Conservation (phyloP, 2,797 vertebrate species). For the Artibeus jamaicensis region DNA sequence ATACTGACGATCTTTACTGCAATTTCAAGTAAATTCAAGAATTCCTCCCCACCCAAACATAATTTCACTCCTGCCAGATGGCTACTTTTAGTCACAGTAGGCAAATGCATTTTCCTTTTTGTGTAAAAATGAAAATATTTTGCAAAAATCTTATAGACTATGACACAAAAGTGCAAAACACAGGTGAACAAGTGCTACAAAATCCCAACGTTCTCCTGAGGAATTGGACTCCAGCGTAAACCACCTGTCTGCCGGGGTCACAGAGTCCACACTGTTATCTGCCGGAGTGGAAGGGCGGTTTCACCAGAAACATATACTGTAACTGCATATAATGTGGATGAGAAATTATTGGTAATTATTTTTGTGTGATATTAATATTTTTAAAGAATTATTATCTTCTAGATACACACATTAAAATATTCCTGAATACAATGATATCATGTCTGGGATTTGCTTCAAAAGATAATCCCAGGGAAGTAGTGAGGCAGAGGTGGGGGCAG, state of each 20-base stretch:
- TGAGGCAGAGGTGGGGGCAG: not conserved
- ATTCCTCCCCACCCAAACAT: not conserved
- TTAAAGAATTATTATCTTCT: not conserved
- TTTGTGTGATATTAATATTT: not conserved
- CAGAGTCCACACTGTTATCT: not conserved
- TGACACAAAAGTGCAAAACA: not conserved
- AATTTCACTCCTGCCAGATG: not conserved
- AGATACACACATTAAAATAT: not conserved
- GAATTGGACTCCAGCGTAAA: not conserved
- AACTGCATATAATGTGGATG: not conserved
- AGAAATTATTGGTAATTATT: not conserved
- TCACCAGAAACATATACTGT: not conserved
- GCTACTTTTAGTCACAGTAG: not conserved
- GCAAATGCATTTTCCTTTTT: not conserved
- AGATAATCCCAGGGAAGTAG: not conserved
- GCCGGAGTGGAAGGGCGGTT: not conserved
- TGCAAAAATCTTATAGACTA: not conserved
- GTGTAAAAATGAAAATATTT: constrained; percentile 23
- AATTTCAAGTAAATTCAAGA: not conserved
- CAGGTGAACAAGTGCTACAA: not conserved
- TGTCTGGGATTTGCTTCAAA: not conserved
- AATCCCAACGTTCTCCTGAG: not conserved
- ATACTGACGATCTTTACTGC: not conserved
- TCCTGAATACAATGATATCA: not conserved
- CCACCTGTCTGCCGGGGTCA: not conserved